A percentile compares a stretch with the other conserved stretches of the same genome.
Evolutionary conservation across 1,140 invertebrate species (phyloP).

Genomic region (Pseudomyrmex dendroicus): DNA sequence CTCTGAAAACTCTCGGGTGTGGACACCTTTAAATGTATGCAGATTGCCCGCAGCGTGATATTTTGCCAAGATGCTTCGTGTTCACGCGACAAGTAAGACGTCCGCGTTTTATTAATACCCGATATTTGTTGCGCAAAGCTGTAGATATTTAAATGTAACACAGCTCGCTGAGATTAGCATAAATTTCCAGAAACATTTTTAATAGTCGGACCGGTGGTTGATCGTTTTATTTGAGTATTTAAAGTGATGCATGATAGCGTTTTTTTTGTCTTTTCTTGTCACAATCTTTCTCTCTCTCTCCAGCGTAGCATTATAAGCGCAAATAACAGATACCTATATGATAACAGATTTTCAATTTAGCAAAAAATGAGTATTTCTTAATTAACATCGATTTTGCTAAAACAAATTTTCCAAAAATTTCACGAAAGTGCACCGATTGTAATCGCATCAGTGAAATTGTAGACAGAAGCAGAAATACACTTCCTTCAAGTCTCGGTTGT

Average conservation of each 20-base stretch:
- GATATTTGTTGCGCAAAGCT: slow-evolving; percentile 44
- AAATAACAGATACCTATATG: neutral
- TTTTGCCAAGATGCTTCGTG: slow-evolving; percentile 41
- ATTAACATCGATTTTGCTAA: too few species aligned
- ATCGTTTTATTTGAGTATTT: slow-evolving; percentile 46
- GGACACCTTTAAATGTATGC: slow-evolving; percentile 57
- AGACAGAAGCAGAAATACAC: slow-evolving; percentile 35
- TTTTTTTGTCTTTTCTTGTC: slow-evolving; percentile 19
- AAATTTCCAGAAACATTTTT: slow-evolving; percentile 45
- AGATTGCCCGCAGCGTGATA: slow-evolving; percentile 56
- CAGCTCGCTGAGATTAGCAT: slow-evolving; percentile 37
- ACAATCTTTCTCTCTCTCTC: neutral
- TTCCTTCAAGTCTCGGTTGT: slow-evolving; percentile 9
- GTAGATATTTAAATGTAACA: slow-evolving; percentile 56
- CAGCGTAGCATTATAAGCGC: neutral
- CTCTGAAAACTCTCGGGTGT: slow-evolving; percentile 56
- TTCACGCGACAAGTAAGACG: slow-evolving; percentile 59
- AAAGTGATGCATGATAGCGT: slow-evolving; percentile 27
- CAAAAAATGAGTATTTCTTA: too few species aligned
- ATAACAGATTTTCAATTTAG: too few species aligned
- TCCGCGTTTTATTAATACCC: slow-evolving; percentile 55
- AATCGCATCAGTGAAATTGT: neutral
- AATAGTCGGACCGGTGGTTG: slow-evolving; percentile 11
- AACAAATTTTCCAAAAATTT: too few species aligned
- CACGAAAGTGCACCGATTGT: too few species aligned